Evolutionary conservation across 2,113 vertebrate species (phyloP), one percentile per base, ranked within the genome.

Genomic region (Copsychus sechellarum): DNA sequence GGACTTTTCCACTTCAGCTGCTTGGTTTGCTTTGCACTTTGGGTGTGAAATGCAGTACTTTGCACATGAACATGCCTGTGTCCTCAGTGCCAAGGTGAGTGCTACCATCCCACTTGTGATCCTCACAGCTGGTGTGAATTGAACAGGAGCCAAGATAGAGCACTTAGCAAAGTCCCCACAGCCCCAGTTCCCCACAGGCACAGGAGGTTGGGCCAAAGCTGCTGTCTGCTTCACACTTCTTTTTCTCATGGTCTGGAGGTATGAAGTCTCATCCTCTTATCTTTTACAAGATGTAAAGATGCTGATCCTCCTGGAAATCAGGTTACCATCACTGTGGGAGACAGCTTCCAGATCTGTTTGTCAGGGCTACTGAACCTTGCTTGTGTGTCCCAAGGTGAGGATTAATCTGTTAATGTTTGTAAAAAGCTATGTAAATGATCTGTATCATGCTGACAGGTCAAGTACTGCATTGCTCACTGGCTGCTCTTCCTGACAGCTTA

Each of bases 351-450:
- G 47, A 67, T 92, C 79, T 81, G 47, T 93, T 96, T 48, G 7
- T 77, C 82, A 79, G 67, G 85, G 34, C 60, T 88, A 64, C 71
- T 95, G 90, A 96, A 96, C 93, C 85, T 96, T 94, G 80, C 64
- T 20, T 94, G 93, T 81, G 76, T 81, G 72, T 96, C 94, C 93
- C 90, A 94, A 96, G 85, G 85, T 94, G 94, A 93, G 92, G 87
- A 90, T 96, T 96, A 95, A 95, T 93, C 87, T 77, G 56, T 62
- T 96, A 97, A 95, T 92, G 79, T 90, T 93, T 93, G 85, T 93
- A 90, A 96, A 95, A 94, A 95, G 81, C 89, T 94, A 91, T 85
- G 89, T 95, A 96, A 96, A 96, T 93, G 81, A 90, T 96, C 85
- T 92, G 76, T 90, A 88, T 88, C 88, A 60, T 67, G 82, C 92